A percentile compares a stretch with the other conserved stretches of the same genome.
phyloP scores from a whole-genome alignment of 2,888 invertebrate species.

The Watsonalla binaria region DNA sequence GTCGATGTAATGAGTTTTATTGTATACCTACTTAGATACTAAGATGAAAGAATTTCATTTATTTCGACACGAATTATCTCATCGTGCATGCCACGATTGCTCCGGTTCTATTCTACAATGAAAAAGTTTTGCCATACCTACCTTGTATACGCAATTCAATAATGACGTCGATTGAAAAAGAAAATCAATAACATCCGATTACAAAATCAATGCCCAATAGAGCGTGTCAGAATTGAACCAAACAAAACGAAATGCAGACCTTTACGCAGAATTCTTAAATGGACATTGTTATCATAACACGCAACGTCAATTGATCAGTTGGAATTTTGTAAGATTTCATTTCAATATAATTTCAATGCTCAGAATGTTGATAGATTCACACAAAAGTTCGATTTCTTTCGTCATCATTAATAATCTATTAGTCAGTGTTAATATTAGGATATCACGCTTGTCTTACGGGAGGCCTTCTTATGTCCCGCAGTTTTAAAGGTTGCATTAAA shows the following conservation, averaged over 20 bases:
- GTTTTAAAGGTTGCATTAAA: background rate
- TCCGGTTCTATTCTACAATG: too few relatives aligned
- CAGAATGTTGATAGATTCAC: too few relatives aligned
- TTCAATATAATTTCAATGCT: background rate
- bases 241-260: conserved; percentile 7
- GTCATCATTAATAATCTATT: too few relatives aligned
- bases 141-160: conserved; percentile 14
- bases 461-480: background rate
- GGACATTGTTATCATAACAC: background rate
- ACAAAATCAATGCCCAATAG: conserved; percentile 51
- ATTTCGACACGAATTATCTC: too few relatives aligned
- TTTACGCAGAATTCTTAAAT: background rate
- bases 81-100: too few relatives aligned
- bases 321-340: background rate
- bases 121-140: background rate
- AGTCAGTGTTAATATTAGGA: too few relatives aligned
- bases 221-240: conserved; percentile 47
- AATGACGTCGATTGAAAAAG: conserved; percentile 34
- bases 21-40: too few relatives aligned
- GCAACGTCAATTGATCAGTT: background rate
- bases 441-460: too few relatives aligned
- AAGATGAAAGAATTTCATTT: too few relatives aligned
- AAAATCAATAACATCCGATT: conserved; percentile 54
- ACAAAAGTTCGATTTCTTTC: too few relatives aligned
- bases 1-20: too few relatives aligned